Evolutionary conservation across 2,113 vertebrate species (phyloP), one percentile per base, ranked within the genome.

Genomic region (Gymnocephalus cernua): DNA sequence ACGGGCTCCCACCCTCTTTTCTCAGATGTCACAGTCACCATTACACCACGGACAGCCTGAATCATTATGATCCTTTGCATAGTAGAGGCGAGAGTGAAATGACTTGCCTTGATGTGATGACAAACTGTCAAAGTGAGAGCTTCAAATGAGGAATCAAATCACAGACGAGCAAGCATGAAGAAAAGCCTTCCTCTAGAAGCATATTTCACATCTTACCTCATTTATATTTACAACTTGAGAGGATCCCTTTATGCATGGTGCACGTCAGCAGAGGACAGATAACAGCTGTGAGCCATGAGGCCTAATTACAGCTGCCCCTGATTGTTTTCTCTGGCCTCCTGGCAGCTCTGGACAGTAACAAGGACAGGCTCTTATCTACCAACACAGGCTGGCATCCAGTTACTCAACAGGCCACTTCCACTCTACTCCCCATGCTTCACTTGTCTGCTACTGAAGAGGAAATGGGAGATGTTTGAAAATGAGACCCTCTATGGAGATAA

Each of bases 321-420:
- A 83, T 71, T 78, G 84, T 86, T 73, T 82, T 64, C 62, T 68
- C 51, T 27, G n/a, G 71, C 73, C 58, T 65, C 53, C 78, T 80
- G 75, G 84, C 86, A 69, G 74, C 77, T 80, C 75, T 85, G 81
- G 79, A 80, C 51, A 85, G 80, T 81, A 77, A 81, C 74, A 88
- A 50, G 13, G 12, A 80, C 57, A 25, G 32, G 38, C 61, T 79
- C 72, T 91, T 91, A 91, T 92, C 91, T 90, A 1, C 32, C 15
- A 76, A 48, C 59, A 50, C 77, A 87, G 79, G 51, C 53, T 77
- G 73, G 47, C 82, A 64, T 75, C 29, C 64, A 69, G 50, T 69
- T 62, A 50, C 63, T 79, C 70, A 77, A 50, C 54, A 64, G 53
- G 38, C 45, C 51, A 8, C 45, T 69, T 61, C 57, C 57, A 51